Evolutionary conservation across 1,140 invertebrate genomes (phyloP), one percentile per base, ranked within the genome.

Genomic region (Drosophila ficusphila): DNA sequence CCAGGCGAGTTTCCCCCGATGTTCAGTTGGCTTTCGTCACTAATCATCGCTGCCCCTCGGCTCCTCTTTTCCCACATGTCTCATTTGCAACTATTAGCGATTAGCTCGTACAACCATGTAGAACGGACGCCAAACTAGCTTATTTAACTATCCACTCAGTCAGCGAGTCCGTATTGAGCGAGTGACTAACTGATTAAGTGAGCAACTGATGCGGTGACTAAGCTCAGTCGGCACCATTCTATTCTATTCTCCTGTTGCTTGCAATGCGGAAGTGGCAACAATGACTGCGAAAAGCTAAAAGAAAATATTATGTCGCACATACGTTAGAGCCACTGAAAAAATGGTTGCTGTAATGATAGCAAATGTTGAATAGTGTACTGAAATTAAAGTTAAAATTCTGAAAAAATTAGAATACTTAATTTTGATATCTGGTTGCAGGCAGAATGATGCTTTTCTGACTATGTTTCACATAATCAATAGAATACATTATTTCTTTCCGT

Each of bases 31-130:
- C 18, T 44, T 27, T 64, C 19, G 34, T 49, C 58, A 48, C 36
- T 62, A 62, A 48, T 39, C 56, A 49, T 51, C 7, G 16, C 31
- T 62, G 27, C 36, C 25, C 14, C n/a, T 9, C 27, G 4, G 23
- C 33, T 14, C 52, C 3, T 25, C 12, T 23, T 12, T 56, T 57
- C 46, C 39, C 68, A 60, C 68, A 72, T 52, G 31, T 53, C 42
- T 27, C 57, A 54, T 62, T 47, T 52, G n/a, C 39, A 8, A 39
- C 46, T 29, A 79, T 81, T 81, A 81, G 49, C 46, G 19, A 79
- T 79, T 79, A 79, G 33, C 52, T 44, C 31, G 68, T 67, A 79
- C 78, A 57, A 41, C 78, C 58, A 60, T 73, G 73, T 73, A 69
- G 68, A 82, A 76, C 77, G 71, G 48, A 19, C 23, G 29, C 18